Conservation (phyloP, 2,113 vertebrate genomes). For the Furnarius figulus region DNA sequence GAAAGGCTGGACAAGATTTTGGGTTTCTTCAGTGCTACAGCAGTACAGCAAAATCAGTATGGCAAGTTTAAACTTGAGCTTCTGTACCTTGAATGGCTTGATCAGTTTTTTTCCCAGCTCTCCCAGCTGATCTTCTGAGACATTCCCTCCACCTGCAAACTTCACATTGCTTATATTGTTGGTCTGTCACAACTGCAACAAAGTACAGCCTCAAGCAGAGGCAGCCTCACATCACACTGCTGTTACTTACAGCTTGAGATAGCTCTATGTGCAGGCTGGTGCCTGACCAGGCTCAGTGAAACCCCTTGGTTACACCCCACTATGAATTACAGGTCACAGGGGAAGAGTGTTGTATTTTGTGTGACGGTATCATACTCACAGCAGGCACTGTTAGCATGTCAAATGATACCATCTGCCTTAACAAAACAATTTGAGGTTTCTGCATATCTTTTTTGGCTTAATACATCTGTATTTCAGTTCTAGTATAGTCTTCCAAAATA, state of each 20-base stretch:
- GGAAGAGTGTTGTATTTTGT: not conserved
- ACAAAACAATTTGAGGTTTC: not conserved
- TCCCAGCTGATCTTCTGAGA: not conserved
- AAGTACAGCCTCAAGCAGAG: not conserved
- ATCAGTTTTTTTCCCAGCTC: not conserved
- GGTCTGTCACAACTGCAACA: not conserved
- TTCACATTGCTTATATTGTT: rapidly evolving
- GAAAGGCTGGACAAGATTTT: not conserved
- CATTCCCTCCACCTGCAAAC: not conserved
- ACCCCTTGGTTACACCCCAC: not conserved
- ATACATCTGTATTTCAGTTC: not conserved
- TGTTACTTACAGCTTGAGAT: not conserved
- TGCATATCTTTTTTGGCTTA: not conserved
- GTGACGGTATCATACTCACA: rapidly evolving
- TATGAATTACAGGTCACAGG: not conserved
- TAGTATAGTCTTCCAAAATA: not conserved
- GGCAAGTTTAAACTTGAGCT: not conserved
- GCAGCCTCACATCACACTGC: not conserved
- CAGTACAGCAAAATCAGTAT: not conserved
- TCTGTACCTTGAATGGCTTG: not conserved
- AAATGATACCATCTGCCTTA: not conserved
- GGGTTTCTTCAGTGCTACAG: not conserved
- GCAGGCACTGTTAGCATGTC: not conserved
- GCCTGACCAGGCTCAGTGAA: not conserved
- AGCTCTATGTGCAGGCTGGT: rapidly evolving